Evolutionary conservation across 2,797 vertebrate species (phyloP), one percentile per base, ranked within the genome.

Genomic region (Melanotaenia boesemani): DNA sequence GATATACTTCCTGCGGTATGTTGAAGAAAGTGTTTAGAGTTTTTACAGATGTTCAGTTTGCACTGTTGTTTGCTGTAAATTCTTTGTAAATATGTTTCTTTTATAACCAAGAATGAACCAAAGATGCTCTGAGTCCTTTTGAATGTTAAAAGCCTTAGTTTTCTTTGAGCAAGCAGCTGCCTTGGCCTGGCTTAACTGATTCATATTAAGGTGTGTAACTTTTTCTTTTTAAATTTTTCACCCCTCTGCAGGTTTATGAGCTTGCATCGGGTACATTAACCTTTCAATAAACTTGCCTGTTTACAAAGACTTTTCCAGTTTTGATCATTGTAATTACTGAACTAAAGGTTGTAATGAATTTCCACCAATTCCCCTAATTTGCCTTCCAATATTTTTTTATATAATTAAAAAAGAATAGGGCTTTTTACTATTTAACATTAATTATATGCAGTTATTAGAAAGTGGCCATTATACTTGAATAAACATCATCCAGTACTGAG

Each of bases 1-100:
- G 80, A 68, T 74, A 61, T 37, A 62, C 75, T 85, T 88, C 82
- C 67, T 22, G 20, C n/a, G 15, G 20, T 56, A 41, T 80, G 66
- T 85, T 84, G 10, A 89, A 92, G 90, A 89, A 91, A 86, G 48
- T 20, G 55, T 76, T 79, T 71, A 46, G 65, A 66, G 36, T n/a
- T 75, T 77, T 69, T 57, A 66, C 50, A 61, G 28, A 61, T 8
- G 36, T 85, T 88, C 54, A 56, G 65, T 77, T 86, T 90, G 91
- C 89, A 90, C 86, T 90, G 63, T 72, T 72, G 48, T 81, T 86
- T 77, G 76, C 76, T 90, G 81, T 88, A 69, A 85, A 89, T 85
- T 81, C 83, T 90, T 85, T 94, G 90, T 93, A 92, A 86, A 91
- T 88, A 90, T 75, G 50, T 86, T 56, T 83, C 63, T 79, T 85